A percentile compares a stretch with the other conserved stretches of the same genome.
phyloP scores from a whole-genome alignment of 2,888 invertebrate genomes.

The Carcina quercana region DNA sequence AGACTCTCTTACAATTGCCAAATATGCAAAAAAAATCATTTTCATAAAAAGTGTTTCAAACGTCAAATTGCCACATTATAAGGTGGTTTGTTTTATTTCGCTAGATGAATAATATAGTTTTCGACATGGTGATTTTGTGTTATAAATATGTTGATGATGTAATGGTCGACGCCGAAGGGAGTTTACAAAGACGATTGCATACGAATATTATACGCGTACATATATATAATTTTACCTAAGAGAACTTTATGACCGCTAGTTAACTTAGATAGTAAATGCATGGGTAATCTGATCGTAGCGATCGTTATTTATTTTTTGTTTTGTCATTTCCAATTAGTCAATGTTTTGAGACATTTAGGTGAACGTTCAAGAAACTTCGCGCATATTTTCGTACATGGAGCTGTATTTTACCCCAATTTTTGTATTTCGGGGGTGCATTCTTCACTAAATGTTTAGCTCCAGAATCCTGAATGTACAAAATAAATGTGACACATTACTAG shows the following conservation, averaged over 20 bases:
- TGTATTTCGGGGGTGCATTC: conserved; percentile 5
- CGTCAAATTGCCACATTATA: no score
- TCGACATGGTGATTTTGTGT: neutral
- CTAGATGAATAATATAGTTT: neutral
- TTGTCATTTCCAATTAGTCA: conserved; percentile 47
- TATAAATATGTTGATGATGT: neutral
- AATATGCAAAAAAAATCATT: no score
- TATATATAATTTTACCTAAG: conserved; percentile 26
- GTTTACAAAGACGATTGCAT: no score
- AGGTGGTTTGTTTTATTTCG: neutral
- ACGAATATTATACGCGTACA: no score
- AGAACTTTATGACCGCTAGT: conserved; percentile 52
- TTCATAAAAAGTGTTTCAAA: no score
- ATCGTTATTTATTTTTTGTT: conserved; percentile 40
- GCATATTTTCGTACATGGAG: conserved; percentile 32
- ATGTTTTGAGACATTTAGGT: conserved; percentile 42
- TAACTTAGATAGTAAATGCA: conserved; percentile 53
- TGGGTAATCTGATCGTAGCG: conserved; percentile 39
- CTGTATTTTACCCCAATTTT: conserved; percentile 14
- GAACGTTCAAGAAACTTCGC: conserved; percentile 30
- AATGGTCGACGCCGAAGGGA: neutral
- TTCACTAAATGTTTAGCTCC: conserved; percentile 29
- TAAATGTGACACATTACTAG: conserved; percentile 42
- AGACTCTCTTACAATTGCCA: neutral
- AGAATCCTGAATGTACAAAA: conserved; percentile 70